Evolutionary conservation across 2,888 invertebrate genomes (phyloP).

Genomic region (Apodemia duryi): DNA sequence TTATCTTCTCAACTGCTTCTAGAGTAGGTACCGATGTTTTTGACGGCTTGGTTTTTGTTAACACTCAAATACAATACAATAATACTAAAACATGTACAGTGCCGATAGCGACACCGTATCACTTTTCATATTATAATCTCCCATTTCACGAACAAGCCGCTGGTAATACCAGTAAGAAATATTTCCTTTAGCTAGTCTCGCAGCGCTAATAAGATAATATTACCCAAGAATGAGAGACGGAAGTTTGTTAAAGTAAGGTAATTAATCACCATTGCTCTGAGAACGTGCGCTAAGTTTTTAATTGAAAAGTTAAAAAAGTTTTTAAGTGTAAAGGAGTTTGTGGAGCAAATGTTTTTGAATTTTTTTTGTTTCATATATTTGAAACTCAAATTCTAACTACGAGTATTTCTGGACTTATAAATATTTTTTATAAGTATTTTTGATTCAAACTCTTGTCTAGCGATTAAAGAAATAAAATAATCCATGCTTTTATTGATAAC

Average conservation of each 20-base stretch:
- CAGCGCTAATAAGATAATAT: conserved; percentile 26
- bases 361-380: not conserved
- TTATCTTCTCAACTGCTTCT: no score
- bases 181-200: not conserved
- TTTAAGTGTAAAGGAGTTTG: conserved; percentile 10
- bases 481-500: no score
- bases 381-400: not conserved
- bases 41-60: no score
- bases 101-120: no score
- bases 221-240: conserved; percentile 26
- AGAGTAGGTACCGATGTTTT: no score
- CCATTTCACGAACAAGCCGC: not conserved
- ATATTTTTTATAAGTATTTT: no score
- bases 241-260: conserved; percentile 29
- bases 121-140: not conserved
- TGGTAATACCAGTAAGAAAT: conserved; percentile 5
- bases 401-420: no score
- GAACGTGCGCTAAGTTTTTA: conserved; percentile 26
- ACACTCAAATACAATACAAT: no score
- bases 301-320: conserved; percentile 28
- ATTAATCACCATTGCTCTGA: conserved; percentile 28
- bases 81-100: no score
- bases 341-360: not conserved
- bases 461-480: no score
- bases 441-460: no score